Base-by-base conservation (phyloP, 2,888 invertebrate genomes). In the Cetonia aurata region DNA sequence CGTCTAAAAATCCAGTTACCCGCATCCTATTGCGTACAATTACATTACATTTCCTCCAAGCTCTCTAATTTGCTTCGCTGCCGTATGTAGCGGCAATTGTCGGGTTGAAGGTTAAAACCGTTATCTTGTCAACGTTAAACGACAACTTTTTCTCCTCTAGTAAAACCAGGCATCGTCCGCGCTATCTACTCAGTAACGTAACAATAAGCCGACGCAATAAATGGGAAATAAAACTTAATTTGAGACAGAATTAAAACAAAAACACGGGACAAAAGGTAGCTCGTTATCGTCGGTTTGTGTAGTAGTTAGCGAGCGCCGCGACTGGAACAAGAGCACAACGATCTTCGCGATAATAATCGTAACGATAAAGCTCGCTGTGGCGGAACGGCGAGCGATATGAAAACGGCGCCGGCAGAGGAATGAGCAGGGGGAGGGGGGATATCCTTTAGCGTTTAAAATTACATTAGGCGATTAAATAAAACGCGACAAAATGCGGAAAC, bases 261-360 rank as follows among this genome's bases (percentile, higher is more conserved):
- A 33, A 62, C 46, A 48, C 48, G 31, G 10, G 15, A 62, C 48
- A 50, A 62, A 48, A 62, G 62, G 48, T 33, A 62, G 31, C 59
- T 62, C 62, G 62, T 62, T 62, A 62, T 48, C 62, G 33, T 48
- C 48, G 48, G 62, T 33, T 62, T 37, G 17, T 56, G 15, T 62
- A 12, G 17, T 15, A 31, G 33, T 48, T 33, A 48, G 33, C 33
- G 25, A 25, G 4, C 25, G 25, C 25, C 25, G 15, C 48, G 62
- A 48, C 48, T 31, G 48, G 31, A 62, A 62, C 62, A 62, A 50
- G 48, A 62, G 48, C 62, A n/a, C 48, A 48, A 48, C 62, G 48
- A 62, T 48, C 46, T 31, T 62, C 48, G 46, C 3, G 48, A 62
- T 62, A 62, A 62, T 62, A 62, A 62, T 62, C 62, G 62, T 62